Base-by-base conservation (phyloP, 2,888 invertebrate species). In the Sinotaia quadrata region DNA sequence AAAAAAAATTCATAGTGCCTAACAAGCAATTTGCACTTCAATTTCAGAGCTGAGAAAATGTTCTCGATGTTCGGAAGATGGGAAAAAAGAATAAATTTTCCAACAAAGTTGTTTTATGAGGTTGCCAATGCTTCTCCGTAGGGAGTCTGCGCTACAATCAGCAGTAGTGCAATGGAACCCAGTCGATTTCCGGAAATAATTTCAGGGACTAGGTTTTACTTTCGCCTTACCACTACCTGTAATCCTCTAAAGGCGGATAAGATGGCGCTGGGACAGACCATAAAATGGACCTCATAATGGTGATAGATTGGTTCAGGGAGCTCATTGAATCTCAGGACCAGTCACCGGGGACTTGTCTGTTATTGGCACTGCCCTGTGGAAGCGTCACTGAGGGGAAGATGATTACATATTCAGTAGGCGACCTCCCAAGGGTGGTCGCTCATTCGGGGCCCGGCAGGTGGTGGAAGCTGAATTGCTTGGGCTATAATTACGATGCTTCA, bases 281-380 rank as follows among this genome's bases (percentile, higher is more conserved):
- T 72, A 70, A 79, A 78, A 75, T 75, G 75, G 75, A 75, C 71
- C 70, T 76, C 74, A 76, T 79, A 78, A 78, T 76, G 70, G 72
- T 78, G 79, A 81, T 78, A 77, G 78, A 81, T 81, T 79, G 75
- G 74, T 75, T 70, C 29, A 36, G 77, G 77, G 77, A 75, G 70
- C 75, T 75, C 72, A 52, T 62, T 67, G 60, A 68, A 72, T 76
- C 74, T 62, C 71, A 67, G 62, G 68, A 59, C 73, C 70, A 75
- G 74, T 74, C 71, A 71, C 67, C 73, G 66, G 72, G 71, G 58
- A 62, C 66, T 70, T 71, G 73, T 73, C 73, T 74, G 75, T 68
- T 71, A 77, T 73, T 76, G 72, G 73, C 71, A 67, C 68, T 67
- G 71, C 73, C 73, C 74, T 49, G 65, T 70, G 78, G 78, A 74